Evolutionary conservation across 2,888 invertebrate species (phyloP).

Genomic region (Norana najaformis): DNA sequence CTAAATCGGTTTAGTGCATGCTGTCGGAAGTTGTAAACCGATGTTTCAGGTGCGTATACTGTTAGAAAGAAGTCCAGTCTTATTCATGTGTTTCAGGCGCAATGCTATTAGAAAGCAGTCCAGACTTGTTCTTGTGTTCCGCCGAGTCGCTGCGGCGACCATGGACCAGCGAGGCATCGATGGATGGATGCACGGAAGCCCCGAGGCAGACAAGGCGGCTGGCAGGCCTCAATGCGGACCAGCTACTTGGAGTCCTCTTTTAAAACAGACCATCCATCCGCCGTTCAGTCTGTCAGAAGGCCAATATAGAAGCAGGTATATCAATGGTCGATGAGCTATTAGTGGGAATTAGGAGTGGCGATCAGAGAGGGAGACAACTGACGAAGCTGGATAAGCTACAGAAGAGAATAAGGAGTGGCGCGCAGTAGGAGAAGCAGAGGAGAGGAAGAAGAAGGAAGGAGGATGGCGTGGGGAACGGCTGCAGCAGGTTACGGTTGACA

Average conservation of each 20-base stretch:
- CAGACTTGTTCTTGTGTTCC: not conserved
- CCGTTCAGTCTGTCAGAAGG: not conserved
- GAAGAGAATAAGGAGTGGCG: not conserved
- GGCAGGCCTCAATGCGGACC: not conserved
- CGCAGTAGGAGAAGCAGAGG: not conserved
- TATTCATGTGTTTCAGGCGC: not conserved
- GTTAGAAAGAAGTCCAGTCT: not conserved
- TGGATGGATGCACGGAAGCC: not conserved
- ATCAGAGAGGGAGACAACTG: not conserved
- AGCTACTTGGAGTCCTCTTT: not conserved
- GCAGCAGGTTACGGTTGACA: not conserved
- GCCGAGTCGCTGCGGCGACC: not conserved
- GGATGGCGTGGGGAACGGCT: not conserved
- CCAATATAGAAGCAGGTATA: not conserved
- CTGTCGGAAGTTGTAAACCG: not conserved
- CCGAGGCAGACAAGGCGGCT: slow-evolving; percentile 2
- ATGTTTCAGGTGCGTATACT: not conserved
- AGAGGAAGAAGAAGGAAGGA: not conserved
- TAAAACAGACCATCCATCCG: not conserved
- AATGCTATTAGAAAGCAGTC: not conserved
- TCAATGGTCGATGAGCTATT: slow-evolving; percentile 13
- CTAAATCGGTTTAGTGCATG: not conserved
- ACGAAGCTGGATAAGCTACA: not conserved
- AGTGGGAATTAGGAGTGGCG: slow-evolving; percentile 7
- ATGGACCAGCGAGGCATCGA: not conserved